These are phyloP conservation scores for Cosmia pyralina DNA, from an alignment of 2,888 invertebrate genomes.

Conservation along the genomic window DNA sequence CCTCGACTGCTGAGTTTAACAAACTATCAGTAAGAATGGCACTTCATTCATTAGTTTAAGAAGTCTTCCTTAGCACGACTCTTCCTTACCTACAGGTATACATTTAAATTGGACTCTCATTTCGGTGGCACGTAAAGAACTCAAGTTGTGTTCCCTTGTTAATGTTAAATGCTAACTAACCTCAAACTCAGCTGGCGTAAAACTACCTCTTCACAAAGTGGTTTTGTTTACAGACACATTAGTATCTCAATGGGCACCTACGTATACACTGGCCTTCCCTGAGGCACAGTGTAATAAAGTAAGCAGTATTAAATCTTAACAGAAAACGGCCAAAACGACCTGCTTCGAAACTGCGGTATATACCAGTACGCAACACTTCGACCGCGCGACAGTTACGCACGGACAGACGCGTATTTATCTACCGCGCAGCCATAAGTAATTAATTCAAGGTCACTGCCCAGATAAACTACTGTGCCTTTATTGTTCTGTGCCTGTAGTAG, in stretches of 20 bases:
- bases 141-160: not conserved
- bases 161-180: constrained; percentile 1
- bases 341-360: too few relatives aligned
- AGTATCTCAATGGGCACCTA: not conserved
- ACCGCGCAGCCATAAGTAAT: too few relatives aligned
- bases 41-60: not conserved
- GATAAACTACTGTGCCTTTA: too few relatives aligned
- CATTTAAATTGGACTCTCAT: constrained; percentile 6
- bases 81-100: not conserved
- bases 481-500: not conserved
- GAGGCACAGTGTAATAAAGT: constrained; percentile 14
- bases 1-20: not conserved
- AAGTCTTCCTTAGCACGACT: not conserved
- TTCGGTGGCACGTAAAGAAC: not conserved
- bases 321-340: too few relatives aligned
- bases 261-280: constrained; percentile 32
- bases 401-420: too few relatives aligned
- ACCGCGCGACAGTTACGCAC: too few relatives aligned
- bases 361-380: too few relatives aligned
- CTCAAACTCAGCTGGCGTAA: not conserved
- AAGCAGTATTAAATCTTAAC: too few relatives aligned
- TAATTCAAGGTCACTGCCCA: too few relatives aligned
- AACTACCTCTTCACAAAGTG: constrained; percentile 15
- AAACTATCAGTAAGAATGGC: not conserved
- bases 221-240: constrained; percentile 5